Conservation (phyloP, 2,797 vertebrate genomes). For the Takifugu rubripes region DNA sequence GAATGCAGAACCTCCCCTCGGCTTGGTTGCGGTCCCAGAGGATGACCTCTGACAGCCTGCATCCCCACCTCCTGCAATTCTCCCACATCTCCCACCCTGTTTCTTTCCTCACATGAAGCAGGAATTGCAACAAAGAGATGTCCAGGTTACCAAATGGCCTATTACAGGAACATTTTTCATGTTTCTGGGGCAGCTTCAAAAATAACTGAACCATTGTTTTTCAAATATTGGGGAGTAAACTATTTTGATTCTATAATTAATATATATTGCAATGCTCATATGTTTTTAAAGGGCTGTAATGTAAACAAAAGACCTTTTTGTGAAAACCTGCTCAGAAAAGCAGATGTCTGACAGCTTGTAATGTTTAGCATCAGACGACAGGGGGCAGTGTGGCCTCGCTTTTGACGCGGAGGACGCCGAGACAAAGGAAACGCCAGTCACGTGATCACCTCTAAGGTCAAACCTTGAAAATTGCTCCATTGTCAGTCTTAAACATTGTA, state of each 20-base stretch:
- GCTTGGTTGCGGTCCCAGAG: slow-evolving; percentile 27
- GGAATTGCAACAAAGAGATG: slow-evolving; percentile 39
- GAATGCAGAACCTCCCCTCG: slow-evolving; percentile 39
- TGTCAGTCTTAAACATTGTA: neutral
- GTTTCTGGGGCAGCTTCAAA: slow-evolving; percentile 20
- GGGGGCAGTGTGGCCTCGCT: slow-evolving; percentile 38
- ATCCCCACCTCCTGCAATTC: slow-evolving; percentile 10
- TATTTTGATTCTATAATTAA: neutral
- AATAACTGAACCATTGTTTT: slow-evolving; percentile 48
- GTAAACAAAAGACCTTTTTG: neutral
- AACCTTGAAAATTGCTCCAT: neutral
- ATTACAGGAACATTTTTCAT: slow-evolving; percentile 30
- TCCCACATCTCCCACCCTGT: slow-evolving; percentile 1
- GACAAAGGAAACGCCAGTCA: slow-evolving; percentile 1
- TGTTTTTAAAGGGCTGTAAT: neutral
- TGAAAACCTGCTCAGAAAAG: neutral
- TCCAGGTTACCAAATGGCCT: slow-evolving; percentile 64
- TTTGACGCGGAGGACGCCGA: slow-evolving; percentile 14
- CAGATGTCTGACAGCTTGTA: slow-evolving; percentile 18
- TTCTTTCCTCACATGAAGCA: slow-evolving; percentile 18
- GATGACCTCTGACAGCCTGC: slow-evolving; percentile 42
- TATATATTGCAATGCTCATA: neutral
- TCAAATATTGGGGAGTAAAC: neutral
- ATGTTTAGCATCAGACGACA: slow-evolving; percentile 21
- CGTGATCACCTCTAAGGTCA: neutral